phyloP scores from a whole-genome alignment of 2,797 vertebrate species.

The Meda fulgida region DNA sequence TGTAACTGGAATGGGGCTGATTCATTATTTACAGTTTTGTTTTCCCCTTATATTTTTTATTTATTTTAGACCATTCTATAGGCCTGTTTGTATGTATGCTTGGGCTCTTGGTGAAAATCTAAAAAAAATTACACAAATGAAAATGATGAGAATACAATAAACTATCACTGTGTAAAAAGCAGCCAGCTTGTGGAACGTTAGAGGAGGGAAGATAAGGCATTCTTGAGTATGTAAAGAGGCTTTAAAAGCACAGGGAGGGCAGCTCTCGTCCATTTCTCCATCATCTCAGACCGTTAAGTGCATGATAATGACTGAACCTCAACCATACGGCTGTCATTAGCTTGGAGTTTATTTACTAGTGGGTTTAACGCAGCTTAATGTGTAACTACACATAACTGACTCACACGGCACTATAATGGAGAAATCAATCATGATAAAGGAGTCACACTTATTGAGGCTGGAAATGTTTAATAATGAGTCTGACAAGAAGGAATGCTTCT shows the following conservation, averaged over 20 bases:
- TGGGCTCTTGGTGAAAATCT: too few relatives aligned
- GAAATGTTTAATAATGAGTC: background rate
- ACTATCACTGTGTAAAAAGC: too few relatives aligned
- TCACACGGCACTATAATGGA: background rate
- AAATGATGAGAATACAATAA: background rate
- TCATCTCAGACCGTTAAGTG: conserved; percentile 16
- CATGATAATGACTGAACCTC: background rate
- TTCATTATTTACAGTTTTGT: too few relatives aligned
- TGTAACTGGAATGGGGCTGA: too few relatives aligned
- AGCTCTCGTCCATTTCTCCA: background rate
- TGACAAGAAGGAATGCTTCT: background rate
- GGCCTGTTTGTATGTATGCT: too few relatives aligned
- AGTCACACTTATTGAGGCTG: background rate
- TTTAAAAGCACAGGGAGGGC: conserved; percentile 20
- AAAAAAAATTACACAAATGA: background rate
- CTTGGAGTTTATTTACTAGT: background rate
- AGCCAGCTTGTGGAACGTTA: background rate
- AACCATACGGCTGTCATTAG: background rate
- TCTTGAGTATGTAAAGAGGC: background rate
- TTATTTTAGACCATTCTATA: too few relatives aligned
- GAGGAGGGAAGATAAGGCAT: background rate
- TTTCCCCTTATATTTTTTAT: too few relatives aligned
- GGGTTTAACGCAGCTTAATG: background rate
- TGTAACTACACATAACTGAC: conserved; percentile 15
- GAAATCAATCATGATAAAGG: background rate